phyloP scores from a whole-genome alignment of 2,797 vertebrate species.

The Anolis apletophallus region DNA sequence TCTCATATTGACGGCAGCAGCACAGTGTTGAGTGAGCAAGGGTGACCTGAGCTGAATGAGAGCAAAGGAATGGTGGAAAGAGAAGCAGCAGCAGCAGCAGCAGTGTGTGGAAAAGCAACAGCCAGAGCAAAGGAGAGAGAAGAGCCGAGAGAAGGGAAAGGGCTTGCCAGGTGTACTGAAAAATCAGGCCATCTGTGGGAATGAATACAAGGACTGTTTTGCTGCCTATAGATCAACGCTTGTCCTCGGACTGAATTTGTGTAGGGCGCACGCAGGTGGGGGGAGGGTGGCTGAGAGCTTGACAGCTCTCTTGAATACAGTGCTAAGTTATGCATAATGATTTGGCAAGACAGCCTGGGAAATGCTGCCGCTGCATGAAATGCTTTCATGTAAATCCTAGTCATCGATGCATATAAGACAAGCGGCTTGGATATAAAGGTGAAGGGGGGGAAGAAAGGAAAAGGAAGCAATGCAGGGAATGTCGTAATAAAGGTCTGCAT shows the following conservation, averaged over 20 bases:
- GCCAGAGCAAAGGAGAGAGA: constrained; percentile 53
- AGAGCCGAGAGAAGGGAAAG: constrained; percentile 64
- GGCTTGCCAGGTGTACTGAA: constrained; percentile 71
- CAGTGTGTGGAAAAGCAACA: constrained; percentile 51
- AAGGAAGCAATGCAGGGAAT: constrained; percentile 69
- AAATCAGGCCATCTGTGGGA: constrained; percentile 66
- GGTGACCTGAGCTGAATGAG: constrained; percentile 71
- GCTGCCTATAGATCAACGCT: constrained; percentile 62
- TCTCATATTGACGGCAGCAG: constrained; percentile 81
- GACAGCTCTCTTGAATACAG: constrained; percentile 60
- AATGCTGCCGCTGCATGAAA: constrained; percentile 53
- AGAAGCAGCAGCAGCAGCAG: constrained; percentile 49
- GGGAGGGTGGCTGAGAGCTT: constrained; percentile 29
- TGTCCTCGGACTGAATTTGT: constrained; percentile 28
- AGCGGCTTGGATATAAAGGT: constrained; percentile 54
- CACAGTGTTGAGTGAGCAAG: constrained; percentile 69
- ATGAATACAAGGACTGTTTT: constrained; percentile 67
- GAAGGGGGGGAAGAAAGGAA: constrained; percentile 25
- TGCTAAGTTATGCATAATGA: constrained; percentile 65
- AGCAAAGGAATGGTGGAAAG: constrained; percentile 66
- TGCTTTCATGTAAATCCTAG: constrained; percentile 56
- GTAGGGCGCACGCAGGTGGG: constrained; percentile 13
- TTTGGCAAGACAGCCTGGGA: constrained; percentile 55
- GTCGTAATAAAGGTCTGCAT: constrained; percentile 53
- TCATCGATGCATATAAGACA: constrained; percentile 47